Evolutionary conservation across 2,797 vertebrate genomes (phyloP), one percentile per base, ranked within the genome.

Genomic region (Crenuchus spilurus): DNA sequence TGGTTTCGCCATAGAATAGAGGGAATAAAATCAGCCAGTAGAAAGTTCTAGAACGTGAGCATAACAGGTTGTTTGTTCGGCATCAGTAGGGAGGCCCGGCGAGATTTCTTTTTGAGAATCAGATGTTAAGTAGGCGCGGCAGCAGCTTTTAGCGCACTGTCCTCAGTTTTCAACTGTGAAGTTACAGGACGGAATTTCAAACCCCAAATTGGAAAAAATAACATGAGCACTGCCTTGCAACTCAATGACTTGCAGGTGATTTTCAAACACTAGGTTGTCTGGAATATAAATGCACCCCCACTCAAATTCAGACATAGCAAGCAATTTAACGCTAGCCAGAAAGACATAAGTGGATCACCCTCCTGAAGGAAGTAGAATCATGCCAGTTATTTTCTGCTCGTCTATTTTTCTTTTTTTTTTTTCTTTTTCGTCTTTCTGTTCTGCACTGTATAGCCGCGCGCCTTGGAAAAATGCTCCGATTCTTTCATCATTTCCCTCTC

Each of bases 251-350:
- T 83, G 80, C 85, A 88, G 84, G 74, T 83, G 24, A 51, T 75
- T 86, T 84, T 87, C 83, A 83, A 86, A 90, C 75, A 82, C 78
- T 82, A 72, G 83, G 66, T 85, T 83, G 82, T 85, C 84, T 84
- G 77, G 82, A 84, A 88, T 87, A 87, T 88, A 89, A 86, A 86
- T 89, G 87, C 84, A 74, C 70, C 73, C 30, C 75, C 81, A 86
- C 76, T 86, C 74, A 77, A 75, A 85, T 80, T 83, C 82, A 87
- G 84, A 85, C 86, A 64, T 48, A 71, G 68, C 66, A 48, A 64
- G 77, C 76, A 83, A 86, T 88, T 86, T 83, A 75, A 81, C 80
- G 81, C 78, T 41, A 76, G 65, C 63, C 73, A 62, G 77, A 70
- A 76, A 71, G 33, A 82, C 74, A 74, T 74, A 77, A 74, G 70